Conservation (phyloP, 2,797 vertebrate species). For the Carcharodon carcharias region DNA sequence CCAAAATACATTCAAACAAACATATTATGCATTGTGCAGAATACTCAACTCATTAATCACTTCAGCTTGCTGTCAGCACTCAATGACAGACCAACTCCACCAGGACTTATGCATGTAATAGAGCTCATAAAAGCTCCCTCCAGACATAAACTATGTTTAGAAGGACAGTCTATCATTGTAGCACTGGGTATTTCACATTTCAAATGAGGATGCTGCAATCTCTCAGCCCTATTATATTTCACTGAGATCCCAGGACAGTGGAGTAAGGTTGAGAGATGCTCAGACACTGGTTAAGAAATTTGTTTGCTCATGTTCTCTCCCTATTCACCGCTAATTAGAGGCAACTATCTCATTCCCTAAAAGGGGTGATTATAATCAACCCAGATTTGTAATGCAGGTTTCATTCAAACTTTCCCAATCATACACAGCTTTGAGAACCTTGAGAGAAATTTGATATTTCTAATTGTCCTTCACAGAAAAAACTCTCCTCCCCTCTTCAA, state of each 20-base stretch:
- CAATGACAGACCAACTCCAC: neutral
- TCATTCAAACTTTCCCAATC: neutral
- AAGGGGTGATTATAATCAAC: neutral
- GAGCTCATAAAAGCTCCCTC: neutral
- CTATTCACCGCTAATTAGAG: neutral
- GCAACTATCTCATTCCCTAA: neutral
- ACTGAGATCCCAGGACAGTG: neutral
- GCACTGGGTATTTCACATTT: neutral
- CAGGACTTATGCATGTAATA: neutral
- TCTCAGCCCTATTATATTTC: neutral
- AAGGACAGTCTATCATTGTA: neutral
- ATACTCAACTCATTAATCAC: conserved; percentile 13
- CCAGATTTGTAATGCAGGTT: neutral
- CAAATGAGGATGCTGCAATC: conserved; percentile 2
- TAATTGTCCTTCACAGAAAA: neutral
- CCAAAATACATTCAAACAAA: neutral
- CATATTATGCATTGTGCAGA: neutral
- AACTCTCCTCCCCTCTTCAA: neutral
- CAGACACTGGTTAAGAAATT: neutral
- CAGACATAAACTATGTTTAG: neutral
- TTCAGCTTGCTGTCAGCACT: conserved; percentile 21
- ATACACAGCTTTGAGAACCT: neutral
- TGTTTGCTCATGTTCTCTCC: neutral
- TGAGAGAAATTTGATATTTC: neutral
- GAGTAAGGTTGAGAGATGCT: neutral